phyloP scores from a whole-genome alignment of 2,888 invertebrate species.

The Drosophila limbata region DNA sequence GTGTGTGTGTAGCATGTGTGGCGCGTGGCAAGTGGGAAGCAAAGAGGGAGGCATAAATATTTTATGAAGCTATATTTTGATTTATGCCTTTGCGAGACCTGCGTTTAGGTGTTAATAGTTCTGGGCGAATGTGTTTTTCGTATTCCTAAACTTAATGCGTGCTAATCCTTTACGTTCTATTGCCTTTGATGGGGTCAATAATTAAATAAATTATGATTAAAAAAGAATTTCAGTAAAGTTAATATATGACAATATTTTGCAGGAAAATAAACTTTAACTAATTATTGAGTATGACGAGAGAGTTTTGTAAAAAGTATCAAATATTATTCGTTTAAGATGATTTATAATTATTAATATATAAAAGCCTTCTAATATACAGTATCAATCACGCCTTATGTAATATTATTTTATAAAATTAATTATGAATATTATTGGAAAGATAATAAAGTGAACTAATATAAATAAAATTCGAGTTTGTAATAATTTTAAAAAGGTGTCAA shows the following conservation, averaged over 20 bases:
- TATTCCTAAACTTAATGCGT: slow-evolving; percentile 33
- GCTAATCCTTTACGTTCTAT: slow-evolving; percentile 42
- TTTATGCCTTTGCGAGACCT: slow-evolving; percentile 53
- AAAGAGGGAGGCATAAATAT: slow-evolving; percentile 56
- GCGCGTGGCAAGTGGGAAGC: slow-evolving; percentile 2
- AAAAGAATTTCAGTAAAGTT: neutral
- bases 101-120: slow-evolving; percentile 75
- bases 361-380: neutral
- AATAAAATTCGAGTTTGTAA: neutral
- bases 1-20: slow-evolving; percentile 12
- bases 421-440: neutral
- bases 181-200: slow-evolving; percentile 10
- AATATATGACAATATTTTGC: neutral
- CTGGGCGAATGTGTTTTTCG: slow-evolving; percentile 39
- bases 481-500: neutral
- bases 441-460: neutral
- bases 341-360: neutral
- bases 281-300: neutral
- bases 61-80: slow-evolving; percentile 75
- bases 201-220: neutral
- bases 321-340: neutral
- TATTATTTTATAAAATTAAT: neutral
- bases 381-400: neutral
- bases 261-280: too few species aligned
- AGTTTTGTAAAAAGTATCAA: neutral